Conservation (phyloP, 2,113 vertebrate genomes). For the Pseudopipra pipra region DNA sequence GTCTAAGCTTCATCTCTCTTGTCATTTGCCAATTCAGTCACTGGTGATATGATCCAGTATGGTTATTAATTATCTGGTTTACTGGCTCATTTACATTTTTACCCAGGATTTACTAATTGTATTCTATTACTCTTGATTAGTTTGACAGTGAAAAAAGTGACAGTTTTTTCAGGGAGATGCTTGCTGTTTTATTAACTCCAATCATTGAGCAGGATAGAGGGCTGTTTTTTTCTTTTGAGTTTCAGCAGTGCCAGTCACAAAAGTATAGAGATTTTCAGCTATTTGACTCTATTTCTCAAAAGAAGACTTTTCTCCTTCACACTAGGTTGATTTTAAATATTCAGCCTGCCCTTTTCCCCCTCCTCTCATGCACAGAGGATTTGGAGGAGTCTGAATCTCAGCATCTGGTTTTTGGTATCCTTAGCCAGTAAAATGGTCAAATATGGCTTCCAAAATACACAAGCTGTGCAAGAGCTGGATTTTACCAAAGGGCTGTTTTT, state of each 20-base stretch:
- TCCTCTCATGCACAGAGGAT: background rate
- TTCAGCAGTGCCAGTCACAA: background rate
- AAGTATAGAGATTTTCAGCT: background rate
- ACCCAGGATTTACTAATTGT: background rate
- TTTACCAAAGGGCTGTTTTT: slow-evolving; percentile 37
- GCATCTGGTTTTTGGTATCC: background rate
- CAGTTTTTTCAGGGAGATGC: background rate
- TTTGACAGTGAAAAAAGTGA: background rate
- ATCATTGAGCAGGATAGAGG: background rate
- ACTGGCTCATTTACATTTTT: background rate
- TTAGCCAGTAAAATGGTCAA: slow-evolving; percentile 31
- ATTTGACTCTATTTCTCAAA: background rate
- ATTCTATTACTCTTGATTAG: background rate
- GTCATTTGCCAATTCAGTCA: background rate
- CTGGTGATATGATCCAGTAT: background rate
- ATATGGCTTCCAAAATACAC: slow-evolving; percentile 52
- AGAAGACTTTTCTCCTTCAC: background rate
- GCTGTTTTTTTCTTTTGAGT: background rate
- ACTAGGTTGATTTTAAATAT: background rate
- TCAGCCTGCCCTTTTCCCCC: background rate
- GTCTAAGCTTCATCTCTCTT: background rate
- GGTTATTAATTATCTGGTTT: background rate
- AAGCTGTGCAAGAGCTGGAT: slow-evolving; percentile 19
- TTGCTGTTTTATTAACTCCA: background rate
- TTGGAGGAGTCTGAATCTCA: slow-evolving; percentile 27